Base-by-base conservation (phyloP, 2,888 invertebrate genomes). In the Bellardia pandia region DNA sequence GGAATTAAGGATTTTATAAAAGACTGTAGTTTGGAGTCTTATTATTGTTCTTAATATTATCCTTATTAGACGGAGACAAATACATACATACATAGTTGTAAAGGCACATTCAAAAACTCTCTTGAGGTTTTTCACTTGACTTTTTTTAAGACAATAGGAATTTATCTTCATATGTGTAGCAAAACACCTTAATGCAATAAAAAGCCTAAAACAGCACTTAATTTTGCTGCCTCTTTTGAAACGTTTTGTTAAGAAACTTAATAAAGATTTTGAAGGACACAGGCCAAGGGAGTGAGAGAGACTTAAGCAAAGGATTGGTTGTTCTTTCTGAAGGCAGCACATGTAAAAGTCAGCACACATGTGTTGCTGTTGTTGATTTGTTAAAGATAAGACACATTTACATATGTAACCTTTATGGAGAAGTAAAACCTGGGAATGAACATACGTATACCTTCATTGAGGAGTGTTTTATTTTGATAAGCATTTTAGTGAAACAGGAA, bases 281-380 rank as follows among this genome's bases (percentile, higher is more conserved):
- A 40, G 42, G 16, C 7, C 42, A 60, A 48, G 42, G 30, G 40
- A 23, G 16, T 60, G 14, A 60, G 42, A 33, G 0, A 58, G 51
- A 5, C 42, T 8, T 58, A 40, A 40, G 58, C 51, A 74, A 79
- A 85, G 66, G 78, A 58, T 84, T 74, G 45, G 14, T 77, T 14
- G 40, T 72, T 72, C 56, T 56, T 48, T 48, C 3, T 75, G 11
- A 23, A 40, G 68, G 48, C 74, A 48, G 30, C 68, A 75, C 66
- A 81, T 81, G 66, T 58, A 40, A 74, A 66, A 74, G 45, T 75
- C 66, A 5, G 13, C 30, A 53, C 87, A 85, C 85, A 85, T 87
- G 86, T 86, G 86, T 60, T 74, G 72, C 75, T 87, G 30, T 72
- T 82, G 87, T 82, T 85, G 87, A 87, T 85, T 87, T 87, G 87